Evolutionary conservation across 1,140 invertebrate genomes (phyloP).

Genomic region (Ceratina calcarata): DNA sequence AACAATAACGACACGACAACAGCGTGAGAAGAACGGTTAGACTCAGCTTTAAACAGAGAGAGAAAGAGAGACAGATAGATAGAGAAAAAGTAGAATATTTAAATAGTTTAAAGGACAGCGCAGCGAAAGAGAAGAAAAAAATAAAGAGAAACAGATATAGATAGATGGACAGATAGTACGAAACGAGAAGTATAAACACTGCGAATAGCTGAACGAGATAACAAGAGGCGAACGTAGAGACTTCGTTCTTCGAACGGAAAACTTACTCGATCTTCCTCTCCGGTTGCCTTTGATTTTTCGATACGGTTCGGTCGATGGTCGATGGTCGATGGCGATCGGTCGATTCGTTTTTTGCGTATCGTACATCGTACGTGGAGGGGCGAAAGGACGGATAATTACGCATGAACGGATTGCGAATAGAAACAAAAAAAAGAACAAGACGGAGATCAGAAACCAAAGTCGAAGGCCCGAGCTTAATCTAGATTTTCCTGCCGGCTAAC

Average conservation of each 20-base stretch:
- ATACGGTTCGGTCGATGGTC: conserved; percentile 72
- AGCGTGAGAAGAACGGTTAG: conserved; percentile 50
- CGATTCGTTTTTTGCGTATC: conserved; percentile 61
- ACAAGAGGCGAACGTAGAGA: conserved; percentile 17
- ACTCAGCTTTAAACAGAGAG: conserved; percentile 31
- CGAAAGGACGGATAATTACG: conserved; percentile 47
- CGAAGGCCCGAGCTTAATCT: conserved; percentile 33
- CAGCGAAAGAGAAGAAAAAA: conserved; percentile 28
- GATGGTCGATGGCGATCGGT: conserved; percentile 62
- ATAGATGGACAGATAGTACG: conserved; percentile 12
- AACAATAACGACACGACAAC: conserved; percentile 50
- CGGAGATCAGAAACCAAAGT: conserved; percentile 74
- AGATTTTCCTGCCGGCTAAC: no score
- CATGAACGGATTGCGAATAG: conserved; percentile 47
- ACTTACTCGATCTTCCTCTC: conserved; percentile 81
- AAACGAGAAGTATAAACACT: conserved; percentile 43
- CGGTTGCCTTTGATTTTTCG: conserved; percentile 78
- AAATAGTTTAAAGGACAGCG: conserved; percentile 19
- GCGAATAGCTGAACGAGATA: conserved; percentile 23
- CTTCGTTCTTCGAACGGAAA: conserved; percentile 32
- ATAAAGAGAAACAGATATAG: conserved; percentile 15
- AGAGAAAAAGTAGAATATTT: conserved; percentile 23
- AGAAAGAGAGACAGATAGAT: conserved; percentile 3
- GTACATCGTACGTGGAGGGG: conserved; percentile 72
- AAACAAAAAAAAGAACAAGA: conserved; percentile 65